These are phyloP conservation scores for Atta texana DNA, from an alignment of 1,140 invertebrate genomes.

Conservation along the genomic window DNA sequence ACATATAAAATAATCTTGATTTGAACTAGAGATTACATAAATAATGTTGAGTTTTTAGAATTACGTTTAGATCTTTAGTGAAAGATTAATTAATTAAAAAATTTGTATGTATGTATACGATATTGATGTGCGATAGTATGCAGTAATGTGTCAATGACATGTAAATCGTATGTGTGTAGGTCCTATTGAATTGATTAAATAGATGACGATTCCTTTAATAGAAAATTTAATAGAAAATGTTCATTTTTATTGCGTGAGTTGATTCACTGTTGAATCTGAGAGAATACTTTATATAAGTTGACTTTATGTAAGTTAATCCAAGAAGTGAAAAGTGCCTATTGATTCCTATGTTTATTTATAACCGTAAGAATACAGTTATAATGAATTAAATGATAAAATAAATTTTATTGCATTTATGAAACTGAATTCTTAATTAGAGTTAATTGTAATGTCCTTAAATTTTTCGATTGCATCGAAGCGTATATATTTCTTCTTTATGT, in stretches of 20 bases:
- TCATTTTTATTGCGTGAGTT: neutral
- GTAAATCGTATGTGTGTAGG: no score
- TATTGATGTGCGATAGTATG: no score
- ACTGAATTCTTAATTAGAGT: neutral
- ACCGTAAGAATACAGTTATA: neutral
- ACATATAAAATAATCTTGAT: no score
- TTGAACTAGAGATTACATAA: no score
- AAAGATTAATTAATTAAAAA: no score
- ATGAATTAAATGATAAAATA: neutral
- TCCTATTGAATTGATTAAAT: no score
- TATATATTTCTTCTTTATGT: neutral
- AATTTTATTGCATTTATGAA: neutral
- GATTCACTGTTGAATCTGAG: neutral
- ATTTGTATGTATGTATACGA: no score
- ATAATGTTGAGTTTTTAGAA: no score
- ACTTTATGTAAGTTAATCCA: neutral
- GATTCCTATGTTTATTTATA: constrained; percentile 12
- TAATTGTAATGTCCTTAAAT: neutral
- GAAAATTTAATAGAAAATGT: neutral
- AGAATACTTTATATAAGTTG: neutral
- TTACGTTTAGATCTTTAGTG: no score
- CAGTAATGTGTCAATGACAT: no score
- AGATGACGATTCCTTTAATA: neutral
- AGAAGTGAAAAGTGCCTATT: neutral
- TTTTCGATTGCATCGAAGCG: neutral